Conservation (phyloP, 2,888 invertebrate species). For the Dicycla oo region DNA sequence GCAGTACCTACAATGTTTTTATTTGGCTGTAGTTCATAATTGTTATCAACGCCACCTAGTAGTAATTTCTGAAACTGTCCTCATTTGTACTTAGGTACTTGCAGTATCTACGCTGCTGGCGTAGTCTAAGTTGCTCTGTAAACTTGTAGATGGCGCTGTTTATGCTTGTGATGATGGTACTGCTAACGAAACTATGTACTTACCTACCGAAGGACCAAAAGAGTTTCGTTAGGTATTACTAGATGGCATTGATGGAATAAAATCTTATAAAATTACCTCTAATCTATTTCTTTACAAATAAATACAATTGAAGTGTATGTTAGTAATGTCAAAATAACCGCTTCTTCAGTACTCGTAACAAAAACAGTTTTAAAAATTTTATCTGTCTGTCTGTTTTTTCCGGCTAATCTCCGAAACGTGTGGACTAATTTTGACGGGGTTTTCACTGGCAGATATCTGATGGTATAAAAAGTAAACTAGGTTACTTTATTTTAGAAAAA, state of each 20-base stretch:
- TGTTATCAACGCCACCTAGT: constrained; percentile 31
- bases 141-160: constrained; percentile 18
- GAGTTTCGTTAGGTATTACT: background rate
- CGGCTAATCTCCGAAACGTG: no score
- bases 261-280: background rate
- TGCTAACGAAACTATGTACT: background rate
- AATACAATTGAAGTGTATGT: no score
- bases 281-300: background rate
- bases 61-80: background rate
- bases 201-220: background rate
- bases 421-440: no score
- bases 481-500: no score
- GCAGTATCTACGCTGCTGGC: background rate
- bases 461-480: no score
- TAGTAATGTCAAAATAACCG: no score
- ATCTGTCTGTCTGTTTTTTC: no score
- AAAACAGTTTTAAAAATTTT: no score
- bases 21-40: background rate
- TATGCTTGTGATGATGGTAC: background rate
- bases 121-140: background rate
- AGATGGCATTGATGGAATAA: constrained; percentile 6
- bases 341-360: no score
- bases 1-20: background rate
- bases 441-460: no score
- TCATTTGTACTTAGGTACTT: background rate